Evolutionary conservation across 2,113 vertebrate genomes (phyloP), one percentile per base, ranked within the genome.

Genomic region (Jacana jacana): DNA sequence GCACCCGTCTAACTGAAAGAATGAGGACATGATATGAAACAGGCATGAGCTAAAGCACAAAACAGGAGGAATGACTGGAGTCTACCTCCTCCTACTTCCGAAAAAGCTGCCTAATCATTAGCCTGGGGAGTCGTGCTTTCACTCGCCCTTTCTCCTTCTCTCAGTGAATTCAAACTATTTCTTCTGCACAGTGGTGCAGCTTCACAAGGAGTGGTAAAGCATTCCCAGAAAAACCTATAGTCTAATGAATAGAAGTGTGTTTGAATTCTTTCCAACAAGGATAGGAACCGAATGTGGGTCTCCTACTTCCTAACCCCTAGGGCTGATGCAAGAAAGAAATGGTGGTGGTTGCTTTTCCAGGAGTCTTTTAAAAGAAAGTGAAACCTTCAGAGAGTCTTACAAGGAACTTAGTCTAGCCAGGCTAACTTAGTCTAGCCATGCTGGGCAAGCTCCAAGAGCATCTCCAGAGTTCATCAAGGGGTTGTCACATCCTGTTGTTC

Each of bases 31-130:
- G 81, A 75, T 81, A 95, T 81, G 81, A 95, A 96, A 89, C 91
- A 87, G 89, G 73, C 70, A 95, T 87, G 73, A 95, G 61, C 46
- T 87, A 65, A 96, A 92, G 70, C 77, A 89, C 61, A 87, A 89
- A 92, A 93, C 77, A 89, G 42, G 51, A 90, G 77, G 83, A 89
- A 91, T 60, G 83, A 63, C 83, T 93, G 83, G 33, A 95, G 51
- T 51, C 64, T 52, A 86, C 83, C 83, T 88, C 86, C 78, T 91
- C 66, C 69, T 68, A 86, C 78, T 96, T 87, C 52, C 2, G 0
- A 69, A 94, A 93, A 85, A 76, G 52, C 81, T 94, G 48, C 78
- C 91, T 97, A 93, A 91, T 95, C 94, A 89, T 92, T 89, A 93
- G 86, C 92, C 95, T 91, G 86, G 91, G 89, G 89, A 92, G 77